Conservation (phyloP, 2,113 vertebrate genomes). For the Stomatorhinus ivindoensis region DNA sequence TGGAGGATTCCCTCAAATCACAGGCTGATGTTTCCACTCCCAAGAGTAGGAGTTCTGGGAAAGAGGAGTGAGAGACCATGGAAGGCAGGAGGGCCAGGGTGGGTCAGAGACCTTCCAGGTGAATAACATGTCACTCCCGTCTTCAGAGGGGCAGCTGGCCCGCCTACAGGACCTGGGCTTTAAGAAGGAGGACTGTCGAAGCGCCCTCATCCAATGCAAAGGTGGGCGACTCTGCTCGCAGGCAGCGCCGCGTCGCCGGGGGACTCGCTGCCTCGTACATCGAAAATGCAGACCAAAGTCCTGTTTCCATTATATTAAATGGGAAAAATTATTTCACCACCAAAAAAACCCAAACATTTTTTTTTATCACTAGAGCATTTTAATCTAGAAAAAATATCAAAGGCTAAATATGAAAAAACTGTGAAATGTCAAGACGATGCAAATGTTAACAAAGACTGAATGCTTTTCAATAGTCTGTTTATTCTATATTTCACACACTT, state of each 20-base stretch:
- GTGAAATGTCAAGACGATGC: not conserved
- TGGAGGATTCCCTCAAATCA: not conserved
- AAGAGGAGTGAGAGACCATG: not conserved
- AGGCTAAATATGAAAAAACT: not conserved
- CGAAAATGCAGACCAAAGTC: not conserved
- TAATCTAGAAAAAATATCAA: not conserved
- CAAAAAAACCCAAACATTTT: not conserved
- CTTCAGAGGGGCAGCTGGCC: slow-evolving; percentile 73
- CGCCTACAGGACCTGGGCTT: slow-evolving; percentile 86
- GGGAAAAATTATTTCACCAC: not conserved
- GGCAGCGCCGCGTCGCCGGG: not conserved
- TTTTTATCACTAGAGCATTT: not conserved
- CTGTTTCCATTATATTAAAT: not conserved
- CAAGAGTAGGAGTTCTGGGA: not conserved
- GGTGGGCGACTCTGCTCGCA: slow-evolving; percentile 41
- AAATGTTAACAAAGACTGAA: not conserved
- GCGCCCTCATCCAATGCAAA: slow-evolving; percentile 74
- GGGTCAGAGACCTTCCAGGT: not conserved
- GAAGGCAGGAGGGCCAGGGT: not conserved
- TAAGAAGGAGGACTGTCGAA: slow-evolving; percentile 76
- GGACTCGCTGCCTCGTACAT: not conserved
- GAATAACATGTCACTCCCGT: slow-evolving; percentile 13
- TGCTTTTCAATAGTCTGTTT: not conserved
- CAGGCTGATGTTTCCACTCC: not conserved
- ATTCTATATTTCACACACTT: not conserved